These are phyloP conservation scores for Triplophysa rosa DNA, from an alignment of 2,113 vertebrate genomes.

Conservation along the genomic window DNA sequence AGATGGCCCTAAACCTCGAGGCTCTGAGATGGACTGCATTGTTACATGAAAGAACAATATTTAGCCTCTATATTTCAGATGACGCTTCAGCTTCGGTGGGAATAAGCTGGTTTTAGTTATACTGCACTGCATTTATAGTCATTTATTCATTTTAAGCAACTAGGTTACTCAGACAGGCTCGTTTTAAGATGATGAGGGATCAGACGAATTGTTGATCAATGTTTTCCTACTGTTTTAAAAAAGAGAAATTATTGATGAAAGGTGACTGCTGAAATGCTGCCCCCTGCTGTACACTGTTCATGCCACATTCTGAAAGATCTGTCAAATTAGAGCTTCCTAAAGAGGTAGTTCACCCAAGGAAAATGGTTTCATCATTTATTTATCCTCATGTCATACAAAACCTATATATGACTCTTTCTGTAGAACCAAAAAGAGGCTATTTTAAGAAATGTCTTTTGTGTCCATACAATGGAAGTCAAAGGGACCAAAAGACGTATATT, in stretches of 20 bases:
- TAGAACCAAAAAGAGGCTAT: no score
- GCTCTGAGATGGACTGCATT: neutral
- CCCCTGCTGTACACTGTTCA: constrained; percentile 42
- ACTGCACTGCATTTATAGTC: neutral
- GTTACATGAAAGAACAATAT: neutral
- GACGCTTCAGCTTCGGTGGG: neutral
- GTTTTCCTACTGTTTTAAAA: neutral
- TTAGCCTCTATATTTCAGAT: neutral
- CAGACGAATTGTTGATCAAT: neutral
- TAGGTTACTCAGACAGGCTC: neutral
- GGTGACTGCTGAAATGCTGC: constrained; percentile 48
- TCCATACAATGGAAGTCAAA: no score
- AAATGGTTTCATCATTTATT: neutral
- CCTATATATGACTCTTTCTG: no score
- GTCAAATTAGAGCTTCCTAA: neutral
- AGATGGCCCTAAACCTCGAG: neutral
- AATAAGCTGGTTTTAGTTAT: neutral
- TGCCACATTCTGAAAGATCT: neutral
- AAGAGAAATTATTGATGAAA: constrained; percentile 19
- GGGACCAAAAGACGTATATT: no score
- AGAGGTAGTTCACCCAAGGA: neutral
- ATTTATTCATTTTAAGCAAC: neutral
- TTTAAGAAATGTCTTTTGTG: no score
- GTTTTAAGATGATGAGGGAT: neutral
- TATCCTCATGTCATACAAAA: no score